Evolutionary conservation across 2,888 invertebrate species (phyloP), one percentile per base, ranked within the genome.

Genomic region (Caenorhabditis plicata): DNA sequence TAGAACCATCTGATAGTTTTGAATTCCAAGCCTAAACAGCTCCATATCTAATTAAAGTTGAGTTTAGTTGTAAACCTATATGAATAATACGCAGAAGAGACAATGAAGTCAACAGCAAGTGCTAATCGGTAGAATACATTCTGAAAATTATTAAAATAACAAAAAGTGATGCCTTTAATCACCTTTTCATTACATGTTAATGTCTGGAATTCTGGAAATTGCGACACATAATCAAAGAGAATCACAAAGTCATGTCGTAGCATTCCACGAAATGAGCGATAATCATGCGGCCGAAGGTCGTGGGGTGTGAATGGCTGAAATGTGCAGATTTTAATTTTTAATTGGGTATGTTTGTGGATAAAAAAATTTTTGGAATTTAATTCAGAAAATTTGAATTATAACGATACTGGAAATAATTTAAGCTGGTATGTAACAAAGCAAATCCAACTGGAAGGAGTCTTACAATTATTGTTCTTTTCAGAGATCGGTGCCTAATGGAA

Each of bases 191-290:
- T 35, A 20, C 52, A 45, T 3, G 55, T 57, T 33, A 68, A 52
- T 19, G 46, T 58, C 20, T 41, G 25, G 20, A 68, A 68, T 15
- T 62, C 65, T 5, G 63, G 63, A 26, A 66, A 51, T n/a, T 55
- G 29, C 2, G 50, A 61, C 17, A 49, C 50, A 44, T 61, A 68
- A 41, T 68, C 68, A 46, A 61, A 68, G 9, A 68, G 35, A 33
- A 68, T 68, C 19, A 60, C 57, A 33, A 68, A 66, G 42, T 68
- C 68, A 19, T 60, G 61, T 13, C 68, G 56, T 4, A 53, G 40
- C 29, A 64, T 52, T 39, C 63, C 68, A 1, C 41, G 47, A 36
- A 66, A 68, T 5, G 38, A 57, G 15, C 64, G 54, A 43, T 46
- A 65, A 26, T 65, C 52, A 38, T 63, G 66, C n/a, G 57, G 55